phyloP scores from a whole-genome alignment of 2,113 vertebrate species.

The Nannospalax galili region DNA sequence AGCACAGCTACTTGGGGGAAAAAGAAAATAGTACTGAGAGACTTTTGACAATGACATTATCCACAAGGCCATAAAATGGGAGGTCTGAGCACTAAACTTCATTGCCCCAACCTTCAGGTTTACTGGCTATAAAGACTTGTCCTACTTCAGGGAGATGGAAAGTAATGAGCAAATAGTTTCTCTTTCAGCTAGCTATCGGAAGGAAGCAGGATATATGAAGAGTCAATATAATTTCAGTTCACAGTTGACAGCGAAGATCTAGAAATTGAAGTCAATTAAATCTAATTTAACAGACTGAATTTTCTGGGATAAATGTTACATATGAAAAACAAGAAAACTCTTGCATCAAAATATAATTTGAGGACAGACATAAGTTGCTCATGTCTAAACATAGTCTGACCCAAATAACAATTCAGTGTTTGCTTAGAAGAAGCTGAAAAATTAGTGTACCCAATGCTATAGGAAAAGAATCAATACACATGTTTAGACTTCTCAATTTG shows the following conservation, averaged over 20 bases:
- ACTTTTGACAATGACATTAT: constrained; percentile 28
- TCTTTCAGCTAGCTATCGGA: not conserved
- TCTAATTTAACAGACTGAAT: not conserved
- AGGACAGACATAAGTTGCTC: not conserved
- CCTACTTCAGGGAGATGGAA: constrained; percentile 26
- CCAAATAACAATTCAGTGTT: constrained; percentile 20
- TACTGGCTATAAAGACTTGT: constrained; percentile 40
- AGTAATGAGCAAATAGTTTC: constrained; percentile 30
- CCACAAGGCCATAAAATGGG: constrained; percentile 23
- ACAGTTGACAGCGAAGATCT: not conserved
- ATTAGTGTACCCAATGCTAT: not conserved
- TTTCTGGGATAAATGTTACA: constrained; percentile 37
- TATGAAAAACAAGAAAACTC: constrained; percentile 18
- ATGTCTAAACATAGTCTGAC: not conserved
- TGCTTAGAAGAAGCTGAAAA: not conserved
- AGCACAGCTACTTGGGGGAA: not conserved
- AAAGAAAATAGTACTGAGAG: not conserved
- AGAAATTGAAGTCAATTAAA: constrained; percentile 5
- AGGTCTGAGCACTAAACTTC: constrained; percentile 40
- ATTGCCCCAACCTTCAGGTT: constrained; percentile 45
- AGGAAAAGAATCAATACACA: not conserved
- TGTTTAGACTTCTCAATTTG: not conserved
- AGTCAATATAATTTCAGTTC: constrained; percentile 39
- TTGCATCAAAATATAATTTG: not conserved
- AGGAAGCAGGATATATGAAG: constrained; percentile 15